Base-by-base conservation (phyloP, 1,140 invertebrate species). In the Daktulosphaira vitifoliae region DNA sequence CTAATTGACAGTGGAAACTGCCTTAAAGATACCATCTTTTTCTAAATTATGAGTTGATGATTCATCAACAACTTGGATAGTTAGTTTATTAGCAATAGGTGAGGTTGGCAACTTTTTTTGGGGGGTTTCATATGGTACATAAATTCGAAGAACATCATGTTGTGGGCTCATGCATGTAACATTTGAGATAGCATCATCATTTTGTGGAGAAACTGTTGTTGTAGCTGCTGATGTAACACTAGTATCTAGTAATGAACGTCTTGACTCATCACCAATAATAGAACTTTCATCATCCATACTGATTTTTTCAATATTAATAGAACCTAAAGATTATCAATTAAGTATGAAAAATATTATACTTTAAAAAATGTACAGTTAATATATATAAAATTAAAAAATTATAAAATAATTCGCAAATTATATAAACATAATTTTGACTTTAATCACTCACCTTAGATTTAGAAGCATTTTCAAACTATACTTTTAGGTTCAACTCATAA, bases 141-240 rank as follows among this genome's bases (percentile, higher is more conserved):
- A 87, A 66, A 88, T 88, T 50, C 86, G 77, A 38, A 89, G 81
- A 23, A 86, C 79, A 73, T 88, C 86, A 9, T 82, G 84, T 69
- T 79, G 81, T 1, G 80, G 79, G 15, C 82, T 79, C 65, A 78
- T 78, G 8, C 83, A 81, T 0, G 80, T 82, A 8, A 46, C 49
- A 26, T 68, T 66, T 69, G 82, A 83, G 49, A 80, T 81, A 65
- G 79, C 83, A 37, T 78, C 79, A 18, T 78, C 78, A 29, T 80
- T 81, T 73, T 86, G 84, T 9, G 84, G 84, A 1, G 84, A 86
- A 62, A 84, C 78, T 2, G 84, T 85, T 8, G 80, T 77, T 0
- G 84, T 85, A 2, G 87, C 86, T 3, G 87, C 89, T 11, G 88
- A 90, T 1, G 87, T 90, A 18, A 88, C 84, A 59, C 86, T 88